Percentiles rank a stretch among this genome's conserved stretches.
phyloP scores from a whole-genome alignment of 2,113 vertebrate genomes.

The Typhlomys cinereus region DNA sequence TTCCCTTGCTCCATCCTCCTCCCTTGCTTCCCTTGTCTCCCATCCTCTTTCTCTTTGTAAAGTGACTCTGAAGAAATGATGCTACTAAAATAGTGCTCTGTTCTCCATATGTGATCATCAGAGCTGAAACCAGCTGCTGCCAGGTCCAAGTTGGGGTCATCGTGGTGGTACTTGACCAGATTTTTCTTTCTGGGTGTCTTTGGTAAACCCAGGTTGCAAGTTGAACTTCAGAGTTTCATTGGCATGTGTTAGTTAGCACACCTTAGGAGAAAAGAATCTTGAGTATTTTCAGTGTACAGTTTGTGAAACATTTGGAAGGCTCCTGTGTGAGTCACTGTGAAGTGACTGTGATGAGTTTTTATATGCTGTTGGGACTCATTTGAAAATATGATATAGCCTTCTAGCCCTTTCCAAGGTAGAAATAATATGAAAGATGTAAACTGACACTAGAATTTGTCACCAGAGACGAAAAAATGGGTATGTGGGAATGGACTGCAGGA shows the following conservation, averaged over 20 bases:
- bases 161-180: background rate
- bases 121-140: background rate
- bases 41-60: too few species aligned
- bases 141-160: background rate
- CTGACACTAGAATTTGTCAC: background rate
- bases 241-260: background rate
- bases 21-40: background rate
- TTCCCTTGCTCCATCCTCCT: background rate
- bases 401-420: background rate
- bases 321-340: background rate
- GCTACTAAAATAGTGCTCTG: background rate
- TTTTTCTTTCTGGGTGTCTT: background rate
- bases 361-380: background rate
- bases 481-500: background rate
- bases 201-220: background rate
- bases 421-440: background rate
- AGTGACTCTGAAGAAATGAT: background rate
- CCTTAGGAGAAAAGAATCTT: background rate
- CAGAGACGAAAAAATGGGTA: background rate
- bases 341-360: background rate
- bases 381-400: background rate
- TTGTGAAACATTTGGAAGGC: background rate
- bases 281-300: background rate
- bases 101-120: background rate
- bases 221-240: too few species aligned